A percentile compares a stretch with the other conserved stretches of the same genome.
Conservation (phyloP, 2,797 vertebrate genomes). For the Malurus splendens region DNA sequence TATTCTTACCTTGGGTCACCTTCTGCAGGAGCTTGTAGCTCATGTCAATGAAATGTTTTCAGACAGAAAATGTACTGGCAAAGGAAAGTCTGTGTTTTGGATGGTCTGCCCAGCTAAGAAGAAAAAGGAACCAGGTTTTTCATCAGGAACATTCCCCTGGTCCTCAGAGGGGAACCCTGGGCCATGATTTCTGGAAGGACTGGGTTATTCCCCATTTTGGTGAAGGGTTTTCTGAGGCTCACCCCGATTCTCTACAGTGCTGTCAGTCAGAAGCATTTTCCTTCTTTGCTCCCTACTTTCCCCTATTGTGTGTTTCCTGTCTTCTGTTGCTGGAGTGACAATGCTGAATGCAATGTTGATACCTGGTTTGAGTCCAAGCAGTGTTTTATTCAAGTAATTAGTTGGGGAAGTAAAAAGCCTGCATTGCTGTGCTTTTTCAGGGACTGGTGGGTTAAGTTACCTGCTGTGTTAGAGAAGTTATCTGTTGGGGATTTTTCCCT, state of each 20-base stretch:
- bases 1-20: neutral
- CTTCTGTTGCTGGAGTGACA: neutral
- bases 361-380: slow-evolving; percentile 36
- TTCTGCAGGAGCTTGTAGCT: neutral
- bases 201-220: neutral
- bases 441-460: slow-evolving; percentile 24
- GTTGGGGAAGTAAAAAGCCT: slow-evolving; percentile 9
- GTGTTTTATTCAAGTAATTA: slow-evolving; percentile 44
- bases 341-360: slow-evolving; percentile 6
- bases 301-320: neutral
- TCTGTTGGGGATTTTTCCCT: neutral
- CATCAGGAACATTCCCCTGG: neutral
- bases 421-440: neutral
- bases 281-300: neutral
- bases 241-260: neutral
- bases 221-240: neutral
- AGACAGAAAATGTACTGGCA: neutral
- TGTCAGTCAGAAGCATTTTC: neutral
- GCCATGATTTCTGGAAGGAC: neutral
- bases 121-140: neutral
- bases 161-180: neutral
- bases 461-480: slow-evolving; percentile 22
- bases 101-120: neutral
- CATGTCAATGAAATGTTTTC: neutral
- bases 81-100: neutral